Base-by-base conservation (phyloP, 2,888 invertebrate genomes). In the Drosophila paucipuncta region DNA sequence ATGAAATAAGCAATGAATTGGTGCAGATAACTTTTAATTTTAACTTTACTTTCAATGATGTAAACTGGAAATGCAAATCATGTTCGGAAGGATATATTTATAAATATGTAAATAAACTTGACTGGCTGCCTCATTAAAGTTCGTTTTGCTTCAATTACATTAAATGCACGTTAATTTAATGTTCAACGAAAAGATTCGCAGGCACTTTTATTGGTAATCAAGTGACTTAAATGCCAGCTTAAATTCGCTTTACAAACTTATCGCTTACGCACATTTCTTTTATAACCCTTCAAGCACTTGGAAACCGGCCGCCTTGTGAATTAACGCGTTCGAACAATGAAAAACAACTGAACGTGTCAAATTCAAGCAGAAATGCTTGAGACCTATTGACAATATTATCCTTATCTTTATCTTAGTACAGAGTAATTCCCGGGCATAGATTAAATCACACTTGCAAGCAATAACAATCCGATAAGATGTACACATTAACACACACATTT, bases 371-470 rank as follows among this genome's bases (percentile, higher is more conserved):
- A 74, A 74, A 39, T 28, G 66, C 68, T 65, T 52, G 39, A 75
- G 62, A 25, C 71, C 74, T 68, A 85, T 85, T 76, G 83, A 83
- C 85, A 83, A 73, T 59, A 83, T 83, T 83, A 73, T 81, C 74
- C 69, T 81, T 73, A 82, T 68, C 77, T 73, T 78, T 68, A 78
- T 68, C 74, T 74, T 78, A 53, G 72, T 72, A 57, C 72, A 50
- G 60, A 66, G 73, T 37, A 70, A 76, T 80, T 61, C 64, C 28
- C 61, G 64, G 68, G 43, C 47, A 57, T 64, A 86, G 82, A 87
- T 85, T 87, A 85, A 71, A 53, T n/a, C 60, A 31, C 53, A 39
- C 62, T 69, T 68, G 65, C 35, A 55, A 39, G 67, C 67, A 80
- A 78, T 73, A 76, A 76, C 55, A 63, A 59, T 39, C 74, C 64